Evolutionary conservation across 2,797 vertebrate genomes (phyloP).

Genomic region (Valencia hispanica): DNA sequence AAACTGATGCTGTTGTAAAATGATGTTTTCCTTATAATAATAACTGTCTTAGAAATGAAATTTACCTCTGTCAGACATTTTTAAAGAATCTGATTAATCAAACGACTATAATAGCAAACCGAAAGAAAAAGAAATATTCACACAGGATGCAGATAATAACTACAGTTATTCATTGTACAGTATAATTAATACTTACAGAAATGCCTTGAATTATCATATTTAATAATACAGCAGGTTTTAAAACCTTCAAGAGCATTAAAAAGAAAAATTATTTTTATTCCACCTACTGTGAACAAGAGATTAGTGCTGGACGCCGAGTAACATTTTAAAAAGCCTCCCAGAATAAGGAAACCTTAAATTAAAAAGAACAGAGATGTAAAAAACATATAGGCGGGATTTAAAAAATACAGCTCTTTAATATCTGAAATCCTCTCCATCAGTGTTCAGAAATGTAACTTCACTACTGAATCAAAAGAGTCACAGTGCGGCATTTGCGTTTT

Average conservation of each 20-base stretch:
- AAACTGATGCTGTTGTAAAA: neutral
- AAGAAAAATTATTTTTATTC: neutral
- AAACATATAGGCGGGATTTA: neutral
- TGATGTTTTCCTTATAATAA: neutral
- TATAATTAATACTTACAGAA: no score
- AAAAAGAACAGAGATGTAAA: neutral
- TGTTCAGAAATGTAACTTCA: neutral
- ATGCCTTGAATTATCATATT: neutral
- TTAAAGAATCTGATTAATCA: neutral
- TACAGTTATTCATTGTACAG: neutral
- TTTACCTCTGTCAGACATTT: neutral
- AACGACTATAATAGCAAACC: neutral
- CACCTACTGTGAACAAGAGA: neutral
- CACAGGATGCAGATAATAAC: neutral
- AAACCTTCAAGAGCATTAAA: neutral
- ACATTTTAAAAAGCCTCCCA: neutral
- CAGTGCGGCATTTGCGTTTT: neutral
- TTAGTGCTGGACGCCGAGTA: neutral
- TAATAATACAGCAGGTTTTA: neutral
- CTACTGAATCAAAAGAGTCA: neutral
- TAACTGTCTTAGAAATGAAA: neutral
- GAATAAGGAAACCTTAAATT: neutral
- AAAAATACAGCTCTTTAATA: neutral
- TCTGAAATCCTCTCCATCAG: neutral
- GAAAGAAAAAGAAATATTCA: neutral